Conservation (phyloP, 2,113 vertebrate species). For the Pedionomus torquatus region DNA sequence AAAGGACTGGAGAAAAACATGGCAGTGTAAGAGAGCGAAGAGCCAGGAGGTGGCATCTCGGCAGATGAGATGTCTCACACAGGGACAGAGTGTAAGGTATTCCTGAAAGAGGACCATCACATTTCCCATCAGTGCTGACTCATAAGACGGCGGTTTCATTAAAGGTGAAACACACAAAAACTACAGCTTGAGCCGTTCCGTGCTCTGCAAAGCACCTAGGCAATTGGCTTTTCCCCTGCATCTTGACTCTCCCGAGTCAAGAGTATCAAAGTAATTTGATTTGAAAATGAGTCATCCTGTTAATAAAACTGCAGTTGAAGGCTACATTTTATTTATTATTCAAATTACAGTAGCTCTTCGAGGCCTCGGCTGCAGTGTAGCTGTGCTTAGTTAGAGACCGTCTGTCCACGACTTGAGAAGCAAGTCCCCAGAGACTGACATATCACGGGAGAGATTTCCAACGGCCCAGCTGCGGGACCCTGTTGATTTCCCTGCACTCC, state of each 20-base stretch:
- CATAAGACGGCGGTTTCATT: conserved; percentile 18
- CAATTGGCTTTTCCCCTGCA: neutral
- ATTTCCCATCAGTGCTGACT: conserved; percentile 25
- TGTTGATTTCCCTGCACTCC: neutral
- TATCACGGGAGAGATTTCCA: neutral
- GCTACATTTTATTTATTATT: conserved; percentile 9
- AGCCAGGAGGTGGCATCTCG: neutral
- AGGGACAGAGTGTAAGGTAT: neutral
- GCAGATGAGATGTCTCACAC: no score
- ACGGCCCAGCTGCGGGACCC: neutral
- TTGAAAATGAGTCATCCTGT: neutral
- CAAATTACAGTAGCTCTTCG: neutral
- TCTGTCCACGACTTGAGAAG: neutral
- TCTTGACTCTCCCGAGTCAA: neutral
- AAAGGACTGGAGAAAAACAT: neutral
- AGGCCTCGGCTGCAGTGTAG: neutral
- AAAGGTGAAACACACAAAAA: conserved; percentile 6
- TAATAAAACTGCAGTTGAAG: neutral
- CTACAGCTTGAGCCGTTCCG: neutral
- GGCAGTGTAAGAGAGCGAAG: neutral
- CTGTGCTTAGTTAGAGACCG: neutral
- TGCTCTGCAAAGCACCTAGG: neutral
- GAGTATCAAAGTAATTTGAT: conserved; percentile 3
- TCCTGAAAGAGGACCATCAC: neutral
- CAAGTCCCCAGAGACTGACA: neutral